These are phyloP conservation scores for Scalopus aquaticus DNA, from an alignment of 2,113 vertebrate genomes.

Conservation along the genomic window DNA sequence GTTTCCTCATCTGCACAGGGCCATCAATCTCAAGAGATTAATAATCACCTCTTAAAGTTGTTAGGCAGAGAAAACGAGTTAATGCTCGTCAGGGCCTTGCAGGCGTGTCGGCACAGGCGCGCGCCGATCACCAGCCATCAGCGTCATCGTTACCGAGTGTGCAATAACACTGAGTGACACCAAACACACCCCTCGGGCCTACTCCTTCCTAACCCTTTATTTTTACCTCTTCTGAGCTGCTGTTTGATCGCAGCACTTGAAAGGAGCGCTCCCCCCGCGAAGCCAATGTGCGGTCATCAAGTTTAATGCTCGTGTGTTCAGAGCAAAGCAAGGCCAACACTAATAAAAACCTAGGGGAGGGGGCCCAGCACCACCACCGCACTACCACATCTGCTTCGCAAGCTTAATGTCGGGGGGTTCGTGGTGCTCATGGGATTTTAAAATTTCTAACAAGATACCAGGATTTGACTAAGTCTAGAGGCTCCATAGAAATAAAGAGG, in stretches of 20 bases:
- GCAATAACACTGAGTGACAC: neutral
- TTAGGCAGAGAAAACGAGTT: neutral
- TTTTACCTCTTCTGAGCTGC: neutral
- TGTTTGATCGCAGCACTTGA: slow-evolving; percentile 4
- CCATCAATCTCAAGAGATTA: slow-evolving; percentile 6
- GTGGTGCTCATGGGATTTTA: neutral
- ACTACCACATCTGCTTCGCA: neutral
- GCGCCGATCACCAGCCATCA: neutral
- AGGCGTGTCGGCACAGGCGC: neutral
- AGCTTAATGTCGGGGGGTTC: neutral
- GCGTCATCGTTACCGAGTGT: neutral
- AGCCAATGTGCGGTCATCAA: neutral
- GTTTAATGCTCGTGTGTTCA: neutral
- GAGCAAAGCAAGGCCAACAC: neutral
- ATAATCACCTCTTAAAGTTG: neutral
- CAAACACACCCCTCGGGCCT: neutral
- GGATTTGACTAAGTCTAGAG: neutral
- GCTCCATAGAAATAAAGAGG: neutral
- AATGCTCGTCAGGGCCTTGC: neutral
- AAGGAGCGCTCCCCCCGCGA: neutral
- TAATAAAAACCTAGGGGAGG: neutral
- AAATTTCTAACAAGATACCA: neutral
- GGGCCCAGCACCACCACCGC: neutral
- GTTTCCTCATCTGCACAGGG: neutral
- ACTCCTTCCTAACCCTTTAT: neutral